Evolutionary conservation across 2,113 vertebrate genomes (phyloP), one percentile per base, ranked within the genome.

Genomic region (Cheirogaleus medius): DNA sequence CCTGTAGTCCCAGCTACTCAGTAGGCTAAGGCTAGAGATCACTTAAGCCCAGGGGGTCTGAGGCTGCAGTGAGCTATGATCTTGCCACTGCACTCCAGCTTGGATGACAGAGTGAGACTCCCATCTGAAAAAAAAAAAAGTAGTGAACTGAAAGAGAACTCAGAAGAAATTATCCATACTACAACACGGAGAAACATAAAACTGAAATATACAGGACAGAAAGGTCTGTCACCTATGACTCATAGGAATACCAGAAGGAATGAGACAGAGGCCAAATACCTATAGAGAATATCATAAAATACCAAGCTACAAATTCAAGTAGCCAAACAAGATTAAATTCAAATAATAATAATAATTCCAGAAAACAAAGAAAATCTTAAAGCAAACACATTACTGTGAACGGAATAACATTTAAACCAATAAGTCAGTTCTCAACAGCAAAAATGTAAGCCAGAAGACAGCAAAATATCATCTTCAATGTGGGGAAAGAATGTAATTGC

Each of bases 301-400:
- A 81, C 1, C 63, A 71, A 91, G 17, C 34, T 60, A 66, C 14
- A 82, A 92, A 83, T 73, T 87, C 32, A 49, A 42, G 39, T 73
- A 80, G 8, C 12, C n/a, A 83, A 95, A 83, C 37, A 71, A 42
- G 44, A 82, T 63, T 91, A 89, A 95, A 89, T 88, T 85, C 66
- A 85, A 96, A 34, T 34, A 32, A 37, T 34, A n/a, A 49, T 37
- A 64, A 7, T 25, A 76, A 73, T 37, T 76, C 74, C 29, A 86
- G 23, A 89, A 77, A 60, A 58, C 21, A 77, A 84, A 93, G 8
- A 84, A 80, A 93, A 58, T 52, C n/a, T 96, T 81, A 91, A 39
- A 73, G 81, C 37, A 94, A n/a, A 52, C 8, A 34, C 34, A 60
- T n/a, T n/a, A 58, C 8, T 12, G 27, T 63, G 27, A 77, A 82